Conservation (phyloP, 2,113 vertebrate genomes). For the Syngnathus typhle region DNA sequence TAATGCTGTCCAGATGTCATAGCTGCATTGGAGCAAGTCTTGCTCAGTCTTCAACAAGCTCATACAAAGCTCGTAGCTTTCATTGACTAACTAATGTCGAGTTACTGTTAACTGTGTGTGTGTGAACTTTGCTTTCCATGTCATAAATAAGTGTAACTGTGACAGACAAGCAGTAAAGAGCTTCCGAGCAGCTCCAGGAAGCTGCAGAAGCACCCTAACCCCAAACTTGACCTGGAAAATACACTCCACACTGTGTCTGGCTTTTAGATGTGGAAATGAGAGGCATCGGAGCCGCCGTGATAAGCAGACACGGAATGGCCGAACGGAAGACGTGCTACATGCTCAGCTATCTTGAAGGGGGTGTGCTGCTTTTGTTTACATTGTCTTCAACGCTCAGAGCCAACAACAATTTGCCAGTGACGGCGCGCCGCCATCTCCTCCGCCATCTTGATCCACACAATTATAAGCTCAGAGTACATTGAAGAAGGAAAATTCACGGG, state of each 20-base stretch:
- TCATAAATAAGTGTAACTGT: slow-evolving; percentile 52
- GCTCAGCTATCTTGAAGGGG: too few species aligned
- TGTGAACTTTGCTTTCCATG: slow-evolving; percentile 34
- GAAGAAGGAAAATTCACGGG: too few species aligned
- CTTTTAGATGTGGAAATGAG: slow-evolving; percentile 24
- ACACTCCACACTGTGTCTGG: neutral
- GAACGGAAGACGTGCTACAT: too few species aligned
- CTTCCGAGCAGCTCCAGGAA: slow-evolving; percentile 63
- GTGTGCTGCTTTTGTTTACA: too few species aligned
- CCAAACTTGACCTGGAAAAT: slow-evolving; percentile 23
- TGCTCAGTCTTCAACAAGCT: neutral
- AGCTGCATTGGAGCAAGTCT: neutral
- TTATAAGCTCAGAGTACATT: too few species aligned
- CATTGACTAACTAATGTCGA: neutral
- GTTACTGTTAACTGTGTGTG: neutral
- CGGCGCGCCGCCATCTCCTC: too few species aligned
- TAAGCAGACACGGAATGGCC: too few species aligned
- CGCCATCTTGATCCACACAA: too few species aligned
- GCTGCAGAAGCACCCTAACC: slow-evolving; percentile 44
- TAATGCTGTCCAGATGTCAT: too few species aligned
- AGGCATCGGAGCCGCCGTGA: too few species aligned
- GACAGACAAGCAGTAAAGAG: slow-evolving; percentile 40
- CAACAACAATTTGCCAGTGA: too few species aligned
- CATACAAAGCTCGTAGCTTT: neutral
- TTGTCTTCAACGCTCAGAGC: too few species aligned